These are phyloP conservation scores for Empidonax traillii DNA, from an alignment of 2,113 vertebrate species.

Conservation along the genomic window DNA sequence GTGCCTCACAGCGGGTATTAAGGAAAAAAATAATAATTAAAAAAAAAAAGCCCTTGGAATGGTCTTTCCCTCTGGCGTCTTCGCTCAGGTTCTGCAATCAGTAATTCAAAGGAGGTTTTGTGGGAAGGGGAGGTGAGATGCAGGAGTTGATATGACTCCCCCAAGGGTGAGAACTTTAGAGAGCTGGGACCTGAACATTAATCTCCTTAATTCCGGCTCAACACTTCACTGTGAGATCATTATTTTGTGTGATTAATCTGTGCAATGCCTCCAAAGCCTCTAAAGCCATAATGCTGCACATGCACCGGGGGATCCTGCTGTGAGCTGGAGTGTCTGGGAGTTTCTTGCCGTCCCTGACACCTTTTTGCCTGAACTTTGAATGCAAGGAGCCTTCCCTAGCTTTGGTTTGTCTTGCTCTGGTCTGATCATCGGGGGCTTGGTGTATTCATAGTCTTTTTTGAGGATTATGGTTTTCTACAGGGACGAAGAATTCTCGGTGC, in stretches of 20 bases:
- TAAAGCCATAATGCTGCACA: background rate
- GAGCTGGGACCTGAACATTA: background rate
- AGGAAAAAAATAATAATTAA: background rate
- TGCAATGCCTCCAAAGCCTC: background rate
- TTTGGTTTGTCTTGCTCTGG: background rate
- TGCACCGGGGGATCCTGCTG: background rate
- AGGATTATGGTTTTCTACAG: background rate
- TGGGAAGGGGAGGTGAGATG: background rate
- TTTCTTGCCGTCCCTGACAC: background rate
- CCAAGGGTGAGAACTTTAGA: slow-evolving; percentile 3
- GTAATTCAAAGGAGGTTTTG: background rate
- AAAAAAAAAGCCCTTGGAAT: background rate
- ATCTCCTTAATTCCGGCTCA: slow-evolving; percentile 34
- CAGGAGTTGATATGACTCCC: background rate
- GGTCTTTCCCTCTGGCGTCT: slow-evolving; percentile 13
- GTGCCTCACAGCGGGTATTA: background rate
- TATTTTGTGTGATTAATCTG: slow-evolving; percentile 1
- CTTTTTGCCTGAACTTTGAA: background rate
- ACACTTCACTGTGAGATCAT: background rate
- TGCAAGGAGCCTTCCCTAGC: background rate
- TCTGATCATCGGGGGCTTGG: background rate
- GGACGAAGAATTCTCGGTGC: background rate
- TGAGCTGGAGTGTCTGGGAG: background rate
- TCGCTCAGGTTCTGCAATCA: background rate
- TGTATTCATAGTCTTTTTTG: background rate